Evolutionary conservation across 2,113 vertebrate genomes (phyloP).

Genomic region (Dicerorhinus sumatrensis): DNA sequence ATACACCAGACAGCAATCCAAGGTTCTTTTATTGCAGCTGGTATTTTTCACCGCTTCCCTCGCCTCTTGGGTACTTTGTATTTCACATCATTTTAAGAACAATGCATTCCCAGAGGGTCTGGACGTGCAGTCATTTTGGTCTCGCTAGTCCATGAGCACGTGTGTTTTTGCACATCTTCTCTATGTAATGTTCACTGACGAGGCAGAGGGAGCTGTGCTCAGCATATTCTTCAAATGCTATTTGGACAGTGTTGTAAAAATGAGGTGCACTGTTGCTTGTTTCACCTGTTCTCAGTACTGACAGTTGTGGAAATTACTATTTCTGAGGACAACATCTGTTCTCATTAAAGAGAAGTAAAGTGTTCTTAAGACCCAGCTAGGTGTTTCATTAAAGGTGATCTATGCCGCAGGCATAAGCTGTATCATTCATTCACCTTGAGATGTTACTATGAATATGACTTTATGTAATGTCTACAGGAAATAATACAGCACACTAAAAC

Average conservation of each 20-base stretch:
- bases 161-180: background rate
- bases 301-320: background rate
- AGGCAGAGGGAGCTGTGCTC: background rate
- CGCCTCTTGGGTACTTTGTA: background rate
- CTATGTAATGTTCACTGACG: rapidly evolving
- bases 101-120: background rate
- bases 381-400: conserved; percentile 62
- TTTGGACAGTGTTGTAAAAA: background rate
- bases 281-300: background rate
- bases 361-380: background rate
- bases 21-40: background rate
- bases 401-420: background rate
- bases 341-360: conserved; percentile 40
- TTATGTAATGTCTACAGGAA: background rate
- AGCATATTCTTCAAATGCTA: background rate
- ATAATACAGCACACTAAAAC: background rate
- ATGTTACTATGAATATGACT: background rate
- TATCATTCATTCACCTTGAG: conserved; percentile 35
- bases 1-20: background rate
- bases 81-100: background rate
- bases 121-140: background rate
- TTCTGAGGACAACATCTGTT: conserved; percentile 47
- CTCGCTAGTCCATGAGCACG: background rate
- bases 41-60: background rate
- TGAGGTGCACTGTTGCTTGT: background rate